These are phyloP conservation scores for Okapia johnstoni DNA, from an alignment of 2,113 vertebrate species.

Conservation along the genomic window DNA sequence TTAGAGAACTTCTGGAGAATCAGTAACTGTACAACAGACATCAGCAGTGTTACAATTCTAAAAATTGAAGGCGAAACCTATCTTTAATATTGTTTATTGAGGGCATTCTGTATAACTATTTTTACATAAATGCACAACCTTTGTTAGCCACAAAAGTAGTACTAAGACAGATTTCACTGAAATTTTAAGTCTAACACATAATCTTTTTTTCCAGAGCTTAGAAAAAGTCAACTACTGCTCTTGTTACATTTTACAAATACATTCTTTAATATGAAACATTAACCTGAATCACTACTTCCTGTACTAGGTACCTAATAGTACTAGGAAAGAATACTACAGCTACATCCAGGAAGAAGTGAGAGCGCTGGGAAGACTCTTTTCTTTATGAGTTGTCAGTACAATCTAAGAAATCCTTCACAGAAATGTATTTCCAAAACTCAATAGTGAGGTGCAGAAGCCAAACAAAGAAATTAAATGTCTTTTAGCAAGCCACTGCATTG, in stretches of 20 bases:
- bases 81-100: slow-evolving; percentile 69
- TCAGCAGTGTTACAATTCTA: slow-evolving; percentile 69
- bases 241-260: slow-evolving; percentile 85
- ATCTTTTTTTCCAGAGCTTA: slow-evolving; percentile 76
- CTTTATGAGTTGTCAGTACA: slow-evolving; percentile 57
- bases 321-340: slow-evolving; percentile 72
- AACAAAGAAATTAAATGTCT: slow-evolving; percentile 45
- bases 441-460: slow-evolving; percentile 58
- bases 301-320: slow-evolving; percentile 75
- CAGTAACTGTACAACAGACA: slow-evolving; percentile 71
- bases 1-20: slow-evolving; percentile 73
- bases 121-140: slow-evolving; percentile 78
- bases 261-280: slow-evolving; percentile 84
- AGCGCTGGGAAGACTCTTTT: slow-evolving; percentile 71
- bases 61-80: slow-evolving; percentile 72
- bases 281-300: slow-evolving; percentile 79
- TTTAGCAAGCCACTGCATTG: slow-evolving; percentile 59
- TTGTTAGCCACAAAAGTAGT: slow-evolving; percentile 80
- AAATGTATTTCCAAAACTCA: slow-evolving; percentile 51
- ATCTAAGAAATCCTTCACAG: slow-evolving; percentile 61
- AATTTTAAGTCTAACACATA: slow-evolving; percentile 76
- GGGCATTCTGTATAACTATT: slow-evolving; percentile 68
- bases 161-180: slow-evolving; percentile 77
- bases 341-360: slow-evolving; percentile 71
- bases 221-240: slow-evolving; percentile 80